Conservation (phyloP, 2,797 vertebrate species). For the Dipus sagitta region DNA sequence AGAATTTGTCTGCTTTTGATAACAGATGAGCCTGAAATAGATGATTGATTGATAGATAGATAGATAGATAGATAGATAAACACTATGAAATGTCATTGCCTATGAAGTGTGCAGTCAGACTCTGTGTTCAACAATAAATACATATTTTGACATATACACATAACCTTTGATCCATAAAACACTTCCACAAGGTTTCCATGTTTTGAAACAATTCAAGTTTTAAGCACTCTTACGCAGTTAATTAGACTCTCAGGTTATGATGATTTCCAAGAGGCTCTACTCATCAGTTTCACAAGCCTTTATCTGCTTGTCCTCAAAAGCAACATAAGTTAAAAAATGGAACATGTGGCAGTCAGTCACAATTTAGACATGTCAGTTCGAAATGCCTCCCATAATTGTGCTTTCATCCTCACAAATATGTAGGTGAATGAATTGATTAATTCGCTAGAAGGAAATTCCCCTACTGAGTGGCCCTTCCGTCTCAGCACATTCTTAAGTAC, state of each 20-base stretch:
- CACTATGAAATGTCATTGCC: not conserved
- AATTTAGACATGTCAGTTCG: not conserved
- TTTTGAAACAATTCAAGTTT: conserved; percentile 48
- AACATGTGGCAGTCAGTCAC: not conserved
- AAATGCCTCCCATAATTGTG: not conserved
- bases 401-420: not conserved
- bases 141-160: not conserved
- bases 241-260: conserved; percentile 5
- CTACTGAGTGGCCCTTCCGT: not conserved
- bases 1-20: too few species aligned
- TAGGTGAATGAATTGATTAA: not conserved
- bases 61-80: too few species aligned
- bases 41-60: too few species aligned
- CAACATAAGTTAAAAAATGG: not conserved
- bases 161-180: not conserved
- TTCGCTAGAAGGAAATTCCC: not conserved
- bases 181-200: conserved; percentile 3
- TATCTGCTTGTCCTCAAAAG: not conserved
- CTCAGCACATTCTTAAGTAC: conserved; percentile 19
- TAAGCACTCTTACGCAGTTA: conserved; percentile 44
- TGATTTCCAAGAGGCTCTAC: conserved; percentile 18
- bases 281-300: conserved; percentile 13
- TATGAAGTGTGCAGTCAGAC: not conserved
- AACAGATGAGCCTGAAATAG: too few species aligned
- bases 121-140: too few species aligned